Conservation (phyloP, 2,888 invertebrate genomes). For the Argyra leucocephala region DNA sequence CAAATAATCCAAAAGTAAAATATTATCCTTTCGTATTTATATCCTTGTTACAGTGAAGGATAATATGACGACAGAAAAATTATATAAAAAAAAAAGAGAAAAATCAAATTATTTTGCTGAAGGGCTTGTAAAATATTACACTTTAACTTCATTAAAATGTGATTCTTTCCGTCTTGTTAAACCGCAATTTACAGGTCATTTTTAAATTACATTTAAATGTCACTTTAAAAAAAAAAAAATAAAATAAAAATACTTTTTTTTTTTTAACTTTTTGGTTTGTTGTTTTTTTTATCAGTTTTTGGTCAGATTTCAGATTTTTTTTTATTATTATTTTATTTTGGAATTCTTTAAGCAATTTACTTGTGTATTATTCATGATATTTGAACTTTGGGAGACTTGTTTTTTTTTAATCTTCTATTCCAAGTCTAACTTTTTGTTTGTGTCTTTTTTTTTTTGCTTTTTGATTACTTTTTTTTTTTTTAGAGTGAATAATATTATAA, state of each 20-base stretch:
- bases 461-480: not conserved
- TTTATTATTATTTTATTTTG: not conserved
- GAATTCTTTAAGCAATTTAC: not conserved
- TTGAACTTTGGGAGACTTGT: not conserved
- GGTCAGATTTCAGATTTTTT: not conserved
- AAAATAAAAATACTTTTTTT: too few relatives aligned
- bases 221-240: too few relatives aligned
- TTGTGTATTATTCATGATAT: not conserved
- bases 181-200: conserved; percentile 4
- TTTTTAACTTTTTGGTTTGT: not conserved
- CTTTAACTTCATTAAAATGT: conserved; percentile 6
- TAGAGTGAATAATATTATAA: not conserved
- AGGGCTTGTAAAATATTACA: not conserved
- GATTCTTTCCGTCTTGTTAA: not conserved
- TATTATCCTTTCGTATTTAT: too few relatives aligned
- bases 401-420: not conserved
- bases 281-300: not conserved
- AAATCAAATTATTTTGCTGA: not conserved
- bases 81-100: not conserved
- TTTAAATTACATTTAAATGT: not conserved
- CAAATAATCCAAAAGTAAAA: too few relatives aligned
- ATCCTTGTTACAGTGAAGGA: too few relatives aligned
- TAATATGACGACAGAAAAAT: not conserved
- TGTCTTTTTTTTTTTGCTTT: not conserved
- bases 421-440: not conserved